Evolutionary conservation across 2,888 invertebrate genomes (phyloP).

Genomic region (Erynnis tages): DNA sequence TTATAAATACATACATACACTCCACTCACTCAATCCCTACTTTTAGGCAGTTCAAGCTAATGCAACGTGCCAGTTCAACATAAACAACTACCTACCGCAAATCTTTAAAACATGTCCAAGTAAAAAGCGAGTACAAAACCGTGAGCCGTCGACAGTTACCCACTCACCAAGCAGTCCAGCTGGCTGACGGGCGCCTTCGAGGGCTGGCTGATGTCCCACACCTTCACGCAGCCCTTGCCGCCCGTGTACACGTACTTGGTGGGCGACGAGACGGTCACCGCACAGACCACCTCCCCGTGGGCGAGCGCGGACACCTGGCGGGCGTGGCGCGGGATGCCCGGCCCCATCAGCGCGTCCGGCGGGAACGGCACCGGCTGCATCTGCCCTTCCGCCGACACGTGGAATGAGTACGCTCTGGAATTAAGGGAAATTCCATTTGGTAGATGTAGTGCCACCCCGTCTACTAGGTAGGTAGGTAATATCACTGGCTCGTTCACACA

Average conservation of each 20-base stretch:
- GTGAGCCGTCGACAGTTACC: slow-evolving; percentile 65
- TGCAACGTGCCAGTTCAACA: no score
- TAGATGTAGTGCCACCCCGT: no score
- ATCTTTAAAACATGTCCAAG: neutral
- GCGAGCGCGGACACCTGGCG: slow-evolving; percentile 92
- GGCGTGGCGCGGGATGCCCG: slow-evolving; percentile 96
- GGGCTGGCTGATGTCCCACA: slow-evolving; percentile 97
- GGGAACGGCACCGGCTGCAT: slow-evolving; percentile 97
- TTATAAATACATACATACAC: no score
- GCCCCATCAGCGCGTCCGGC: slow-evolving; percentile 94
- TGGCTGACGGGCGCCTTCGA: slow-evolving; percentile 94
- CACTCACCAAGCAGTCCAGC: slow-evolving; percentile 92
- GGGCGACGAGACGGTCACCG: slow-evolving; percentile 96
- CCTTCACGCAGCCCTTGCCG: slow-evolving; percentile 98
- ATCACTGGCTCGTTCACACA: no score
- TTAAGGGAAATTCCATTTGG: no score
- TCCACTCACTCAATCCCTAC: no score
- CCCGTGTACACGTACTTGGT: slow-evolving; percentile 97
- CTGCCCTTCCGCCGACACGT: slow-evolving; percentile 93
- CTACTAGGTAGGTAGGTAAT: no score
- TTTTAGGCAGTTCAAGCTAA: no score
- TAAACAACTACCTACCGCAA: neutral
- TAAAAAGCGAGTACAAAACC: neutral
- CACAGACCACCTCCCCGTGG: slow-evolving; percentile 98
- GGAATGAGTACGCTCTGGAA: slow-evolving; percentile 94